Evolutionary conservation across 2,113 vertebrate species (phyloP).

Genomic region (Sapayoa aenigma): DNA sequence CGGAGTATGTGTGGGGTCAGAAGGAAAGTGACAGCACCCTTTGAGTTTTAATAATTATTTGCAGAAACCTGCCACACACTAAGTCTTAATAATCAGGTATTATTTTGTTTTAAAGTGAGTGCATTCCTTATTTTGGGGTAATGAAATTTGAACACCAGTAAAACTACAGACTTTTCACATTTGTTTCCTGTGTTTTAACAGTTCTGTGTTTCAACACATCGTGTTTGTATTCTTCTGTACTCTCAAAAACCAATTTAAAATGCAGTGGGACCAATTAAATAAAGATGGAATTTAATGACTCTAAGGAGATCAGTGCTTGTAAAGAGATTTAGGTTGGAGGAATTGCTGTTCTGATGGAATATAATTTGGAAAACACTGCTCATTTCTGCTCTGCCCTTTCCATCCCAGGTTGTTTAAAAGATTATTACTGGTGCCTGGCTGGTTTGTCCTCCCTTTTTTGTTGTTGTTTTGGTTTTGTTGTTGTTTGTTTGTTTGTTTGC

Average conservation of each 20-base stretch:
- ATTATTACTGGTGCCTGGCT: neutral
- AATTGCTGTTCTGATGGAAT: neutral
- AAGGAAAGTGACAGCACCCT: neutral
- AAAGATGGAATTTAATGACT: neutral
- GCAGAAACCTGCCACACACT: neutral
- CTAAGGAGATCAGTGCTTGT: neutral
- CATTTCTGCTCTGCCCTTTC: neutral
- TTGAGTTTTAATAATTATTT: neutral
- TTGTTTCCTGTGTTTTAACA: neutral
- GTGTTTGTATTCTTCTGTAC: neutral
- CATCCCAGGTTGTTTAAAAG: neutral
- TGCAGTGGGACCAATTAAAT: neutral
- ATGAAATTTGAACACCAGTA: neutral
- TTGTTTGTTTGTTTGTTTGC: neutral
- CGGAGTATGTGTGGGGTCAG: accelerated
- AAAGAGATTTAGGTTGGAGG: neutral
- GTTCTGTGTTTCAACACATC: neutral
- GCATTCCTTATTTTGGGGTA: neutral
- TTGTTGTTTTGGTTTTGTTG: too few relatives aligned
- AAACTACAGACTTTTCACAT: neutral
- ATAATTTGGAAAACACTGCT: neutral
- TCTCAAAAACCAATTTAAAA: neutral
- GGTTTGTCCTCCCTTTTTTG: neutral
- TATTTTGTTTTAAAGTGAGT: neutral
- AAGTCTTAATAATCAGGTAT: neutral